phyloP scores from a whole-genome alignment of 2,113 vertebrate species.

The Myotis lucifugus region DNA sequence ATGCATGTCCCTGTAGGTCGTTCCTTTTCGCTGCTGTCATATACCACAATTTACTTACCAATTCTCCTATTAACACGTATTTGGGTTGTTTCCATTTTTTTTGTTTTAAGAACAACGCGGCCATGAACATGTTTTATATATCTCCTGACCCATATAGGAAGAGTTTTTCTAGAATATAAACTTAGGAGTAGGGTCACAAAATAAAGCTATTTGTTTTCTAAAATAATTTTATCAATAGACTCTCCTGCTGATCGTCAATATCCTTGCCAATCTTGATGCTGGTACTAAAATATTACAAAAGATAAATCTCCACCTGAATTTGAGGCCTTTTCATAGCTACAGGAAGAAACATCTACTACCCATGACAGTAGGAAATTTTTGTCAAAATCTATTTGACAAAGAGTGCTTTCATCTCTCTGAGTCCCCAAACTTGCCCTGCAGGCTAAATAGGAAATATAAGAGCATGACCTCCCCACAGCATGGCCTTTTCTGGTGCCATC shows the following conservation, averaged over 20 bases:
- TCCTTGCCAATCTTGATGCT: neutral
- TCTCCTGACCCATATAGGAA: neutral
- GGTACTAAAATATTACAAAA: neutral
- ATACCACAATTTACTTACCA: neutral
- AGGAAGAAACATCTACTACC: conserved; percentile 4
- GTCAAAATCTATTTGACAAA: neutral
- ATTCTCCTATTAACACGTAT: neutral
- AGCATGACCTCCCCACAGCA: rapidly evolving
- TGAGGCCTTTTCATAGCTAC: neutral
- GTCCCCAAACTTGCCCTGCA: neutral
- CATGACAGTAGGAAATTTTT: neutral
- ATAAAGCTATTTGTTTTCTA: neutral
- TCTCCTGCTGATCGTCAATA: neutral
- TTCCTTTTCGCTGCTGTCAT: neutral
- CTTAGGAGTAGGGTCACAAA: neutral
- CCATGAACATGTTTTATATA: neutral
- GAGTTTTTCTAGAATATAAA: neutral
- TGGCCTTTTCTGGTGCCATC: neutral
- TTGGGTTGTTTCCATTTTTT: neutral
- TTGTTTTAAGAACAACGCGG: neutral
- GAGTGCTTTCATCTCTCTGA: neutral
- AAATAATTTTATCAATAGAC: neutral
- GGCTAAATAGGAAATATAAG: neutral
- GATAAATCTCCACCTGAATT: neutral
- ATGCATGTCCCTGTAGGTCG: neutral